Evolutionary conservation across 2,888 invertebrate genomes (phyloP), one percentile per base, ranked within the genome.

Genomic region (Agrypnus murinus): DNA sequence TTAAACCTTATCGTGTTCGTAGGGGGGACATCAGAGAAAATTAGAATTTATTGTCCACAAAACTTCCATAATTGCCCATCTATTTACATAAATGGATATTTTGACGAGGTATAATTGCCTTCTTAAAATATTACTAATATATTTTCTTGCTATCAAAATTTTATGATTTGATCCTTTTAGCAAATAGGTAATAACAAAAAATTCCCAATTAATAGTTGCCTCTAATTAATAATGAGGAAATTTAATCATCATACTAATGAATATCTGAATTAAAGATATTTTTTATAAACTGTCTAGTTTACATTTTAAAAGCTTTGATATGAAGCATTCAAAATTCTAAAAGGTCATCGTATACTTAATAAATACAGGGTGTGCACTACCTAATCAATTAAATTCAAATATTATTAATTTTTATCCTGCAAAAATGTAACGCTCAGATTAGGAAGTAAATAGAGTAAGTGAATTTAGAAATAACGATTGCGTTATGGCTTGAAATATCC

Each of bases 1-100:
- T 25, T 25, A 25, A 5, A 25, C 25, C 5, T 25, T 25, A 25
- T n/a, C n/a, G n/a, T n/a, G n/a, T n/a, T n/a, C n/a, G n/a, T n/a
- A n/a, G n/a, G 25, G 25, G 2, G 25, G 25, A 25, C 5, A 25
- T 25, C 25, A 25, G 5, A 5, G 25, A 48, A 48, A 48, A 48
- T 10, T 7, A 25, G 12, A 48, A 48, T 48, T 48, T 48, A 25
- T 48, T 5, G 3, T 25, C 10, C 8, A 12, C 19, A 15, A 5
- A 46, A 14, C 4, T 46, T 48, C 10, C 19, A 48, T 48, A 19
- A 48, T 25, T 5, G 48, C 48, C n/a, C 48, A 19, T 48, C 31
- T 48, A 48, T 48, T 48, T 19, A 19, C 48, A 48, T 48, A 48
- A 25, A 48, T 48, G 17, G 12, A 25, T n/a, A 48, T 48, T 48